Evolutionary conservation across 2,888 invertebrate species (phyloP).

Genomic region (Dasypolia templi): DNA sequence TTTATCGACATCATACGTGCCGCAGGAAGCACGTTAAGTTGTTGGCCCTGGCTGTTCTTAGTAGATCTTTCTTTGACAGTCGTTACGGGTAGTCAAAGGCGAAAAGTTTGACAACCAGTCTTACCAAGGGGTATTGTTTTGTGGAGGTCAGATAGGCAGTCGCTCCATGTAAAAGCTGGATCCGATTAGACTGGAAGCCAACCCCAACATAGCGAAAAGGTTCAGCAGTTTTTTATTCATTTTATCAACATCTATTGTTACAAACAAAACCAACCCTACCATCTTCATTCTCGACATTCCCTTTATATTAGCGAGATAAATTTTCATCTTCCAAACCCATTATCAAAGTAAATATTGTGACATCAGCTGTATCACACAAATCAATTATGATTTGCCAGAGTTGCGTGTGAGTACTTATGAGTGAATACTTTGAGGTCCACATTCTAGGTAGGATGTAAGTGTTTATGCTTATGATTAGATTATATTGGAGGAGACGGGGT

Average conservation of each 20-base stretch:
- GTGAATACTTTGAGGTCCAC: conserved; percentile 13
- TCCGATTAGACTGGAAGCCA: not conserved
- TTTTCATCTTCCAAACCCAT: conserved; percentile 36
- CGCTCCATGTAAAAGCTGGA: not conserved
- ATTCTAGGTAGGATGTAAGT: conserved; percentile 19
- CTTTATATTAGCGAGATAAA: not conserved
- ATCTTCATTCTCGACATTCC: not conserved
- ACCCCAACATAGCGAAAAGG: not conserved
- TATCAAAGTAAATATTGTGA: conserved; percentile 53
- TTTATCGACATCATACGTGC: not conserved
- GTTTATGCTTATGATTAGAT: conserved; percentile 40
- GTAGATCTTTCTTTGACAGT: not conserved
- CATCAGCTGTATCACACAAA: conserved; percentile 47
- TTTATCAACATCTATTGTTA: not conserved
- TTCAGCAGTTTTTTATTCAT: not conserved
- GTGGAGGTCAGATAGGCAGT: not conserved
- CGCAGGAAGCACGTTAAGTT: not conserved
- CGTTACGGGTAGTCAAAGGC: not conserved
- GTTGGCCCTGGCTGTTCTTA: not conserved
- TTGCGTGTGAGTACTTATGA: conserved; percentile 27
- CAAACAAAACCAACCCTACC: conserved; percentile 17
- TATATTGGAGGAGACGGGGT: conserved; percentile 17
- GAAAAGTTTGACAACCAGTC: not conserved
- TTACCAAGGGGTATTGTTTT: not conserved
- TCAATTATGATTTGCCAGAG: conserved; percentile 49